These are phyloP conservation scores for Lanistes nyassanus DNA, from an alignment of 1,140 invertebrate species.

Conservation along the genomic window DNA sequence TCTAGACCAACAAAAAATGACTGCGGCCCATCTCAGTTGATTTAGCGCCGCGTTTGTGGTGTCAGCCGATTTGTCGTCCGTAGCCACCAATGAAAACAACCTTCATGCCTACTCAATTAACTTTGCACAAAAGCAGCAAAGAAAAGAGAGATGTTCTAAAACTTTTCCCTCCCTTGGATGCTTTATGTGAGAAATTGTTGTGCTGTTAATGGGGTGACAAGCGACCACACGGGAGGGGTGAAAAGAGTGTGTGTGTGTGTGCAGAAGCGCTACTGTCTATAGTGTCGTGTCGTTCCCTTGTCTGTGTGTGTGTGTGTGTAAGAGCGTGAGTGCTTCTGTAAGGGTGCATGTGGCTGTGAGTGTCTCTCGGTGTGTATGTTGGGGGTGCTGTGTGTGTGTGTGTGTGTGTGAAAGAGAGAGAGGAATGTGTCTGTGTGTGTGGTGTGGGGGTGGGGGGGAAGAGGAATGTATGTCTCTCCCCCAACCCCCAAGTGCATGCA, in stretches of 20 bases:
- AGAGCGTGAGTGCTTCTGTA: background rate
- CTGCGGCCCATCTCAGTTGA: too few species aligned
- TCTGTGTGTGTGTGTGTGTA: conserved; percentile 11
- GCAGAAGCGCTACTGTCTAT: background rate
- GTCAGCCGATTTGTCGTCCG: background rate
- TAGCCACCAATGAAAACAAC: too few species aligned
- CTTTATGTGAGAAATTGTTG: background rate
- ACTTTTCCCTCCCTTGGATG: background rate
- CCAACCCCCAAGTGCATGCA: too few species aligned
- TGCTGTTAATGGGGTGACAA: background rate
- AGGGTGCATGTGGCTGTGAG: background rate
- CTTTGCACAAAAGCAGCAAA: background rate
- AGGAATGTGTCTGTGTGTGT: too few species aligned
- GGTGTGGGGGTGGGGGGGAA: too few species aligned
- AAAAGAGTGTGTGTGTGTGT: conserved; percentile 7
- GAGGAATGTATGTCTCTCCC: too few species aligned
- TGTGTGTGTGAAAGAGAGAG: too few species aligned
- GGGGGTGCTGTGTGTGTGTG: too few species aligned
- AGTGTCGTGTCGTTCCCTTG: too few species aligned
- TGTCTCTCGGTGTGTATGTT: conserved; percentile 4
- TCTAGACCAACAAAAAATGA: too few species aligned
- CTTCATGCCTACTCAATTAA: too few species aligned
- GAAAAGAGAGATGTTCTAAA: background rate
- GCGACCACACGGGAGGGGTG: background rate
- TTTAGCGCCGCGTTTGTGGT: background rate